A percentile compares a stretch with the other conserved stretches of the same genome.
Evolutionary conservation across 2,888 invertebrate species (phyloP).

Genomic region (Drosophila neutralis): DNA sequence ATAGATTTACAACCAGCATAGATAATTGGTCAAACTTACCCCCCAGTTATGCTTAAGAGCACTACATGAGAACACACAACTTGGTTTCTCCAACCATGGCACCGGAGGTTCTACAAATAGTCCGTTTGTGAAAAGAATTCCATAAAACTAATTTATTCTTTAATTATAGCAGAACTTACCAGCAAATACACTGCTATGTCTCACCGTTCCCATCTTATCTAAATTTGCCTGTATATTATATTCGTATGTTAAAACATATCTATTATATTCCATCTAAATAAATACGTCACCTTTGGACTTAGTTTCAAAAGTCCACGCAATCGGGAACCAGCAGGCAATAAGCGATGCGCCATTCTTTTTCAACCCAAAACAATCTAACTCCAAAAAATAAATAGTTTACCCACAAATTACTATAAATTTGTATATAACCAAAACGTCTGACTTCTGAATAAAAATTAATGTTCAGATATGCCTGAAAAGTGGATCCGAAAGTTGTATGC

Average conservation of each 20-base stretch:
- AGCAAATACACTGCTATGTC: conserved; percentile 3
- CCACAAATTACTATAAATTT: conserved; percentile 12
- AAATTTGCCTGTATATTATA: conserved; percentile 1
- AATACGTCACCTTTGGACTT: conserved; percentile 37
- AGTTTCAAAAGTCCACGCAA: conserved; percentile 2
- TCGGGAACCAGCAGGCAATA: conserved; percentile 1
- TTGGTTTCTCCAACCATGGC: conserved; percentile 44
- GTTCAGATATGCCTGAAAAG: background rate
- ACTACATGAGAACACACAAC: conserved; percentile 37
- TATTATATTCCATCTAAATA: background rate
- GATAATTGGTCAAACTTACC: conserved; percentile 54
- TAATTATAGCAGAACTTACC: conserved; percentile 8
- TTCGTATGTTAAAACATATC: background rate
- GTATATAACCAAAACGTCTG: conserved; percentile 4
- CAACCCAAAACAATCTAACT: background rate
- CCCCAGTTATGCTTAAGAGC: conserved; percentile 60
- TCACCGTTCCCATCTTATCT: background rate
- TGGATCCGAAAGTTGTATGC: background rate
- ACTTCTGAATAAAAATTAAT: conserved; percentile 9
- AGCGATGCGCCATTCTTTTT: conserved; percentile 42
- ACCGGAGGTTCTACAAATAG: conserved; percentile 35
- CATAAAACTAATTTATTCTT: background rate
- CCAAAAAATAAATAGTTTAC: background rate
- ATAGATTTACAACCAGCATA: background rate
- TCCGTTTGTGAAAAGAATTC: background rate